These are phyloP conservation scores for Gallinago solitaria DNA, from an alignment of 2,797 vertebrate genomes.

Conservation along the genomic window DNA sequence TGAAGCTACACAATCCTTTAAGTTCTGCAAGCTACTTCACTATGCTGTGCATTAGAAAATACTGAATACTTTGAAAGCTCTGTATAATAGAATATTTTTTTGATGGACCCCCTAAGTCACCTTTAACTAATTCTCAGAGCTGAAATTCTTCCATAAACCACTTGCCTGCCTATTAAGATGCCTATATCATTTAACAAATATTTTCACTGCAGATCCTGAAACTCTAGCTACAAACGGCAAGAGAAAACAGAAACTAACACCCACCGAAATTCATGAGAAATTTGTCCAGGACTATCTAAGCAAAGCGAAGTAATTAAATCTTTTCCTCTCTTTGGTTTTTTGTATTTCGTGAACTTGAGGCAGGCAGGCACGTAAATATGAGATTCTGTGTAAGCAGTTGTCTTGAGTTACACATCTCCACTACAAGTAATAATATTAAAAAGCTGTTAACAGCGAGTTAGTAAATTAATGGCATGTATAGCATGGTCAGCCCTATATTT, in stretches of 20 bases:
- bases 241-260: background rate
- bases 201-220: background rate
- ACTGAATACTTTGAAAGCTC: background rate
- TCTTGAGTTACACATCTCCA: background rate
- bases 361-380: background rate
- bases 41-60: background rate
- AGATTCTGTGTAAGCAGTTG: background rate
- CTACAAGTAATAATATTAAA: background rate
- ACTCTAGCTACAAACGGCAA: background rate
- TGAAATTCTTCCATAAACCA: background rate
- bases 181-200: background rate
- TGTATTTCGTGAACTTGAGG: background rate
- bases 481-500: fast-evolving
- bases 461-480: background rate
- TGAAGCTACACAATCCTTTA: background rate
- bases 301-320: background rate
- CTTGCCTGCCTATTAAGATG: background rate
- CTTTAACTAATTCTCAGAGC: background rate
- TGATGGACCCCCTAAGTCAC: background rate
- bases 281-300: background rate
- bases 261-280: background rate
- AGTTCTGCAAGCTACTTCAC: background rate
- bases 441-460: background rate
- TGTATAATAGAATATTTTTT: background rate
- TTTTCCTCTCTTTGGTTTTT: background rate